phyloP scores from a whole-genome alignment of 2,797 vertebrate species.

The Rhabdophis nuchalis region DNA sequence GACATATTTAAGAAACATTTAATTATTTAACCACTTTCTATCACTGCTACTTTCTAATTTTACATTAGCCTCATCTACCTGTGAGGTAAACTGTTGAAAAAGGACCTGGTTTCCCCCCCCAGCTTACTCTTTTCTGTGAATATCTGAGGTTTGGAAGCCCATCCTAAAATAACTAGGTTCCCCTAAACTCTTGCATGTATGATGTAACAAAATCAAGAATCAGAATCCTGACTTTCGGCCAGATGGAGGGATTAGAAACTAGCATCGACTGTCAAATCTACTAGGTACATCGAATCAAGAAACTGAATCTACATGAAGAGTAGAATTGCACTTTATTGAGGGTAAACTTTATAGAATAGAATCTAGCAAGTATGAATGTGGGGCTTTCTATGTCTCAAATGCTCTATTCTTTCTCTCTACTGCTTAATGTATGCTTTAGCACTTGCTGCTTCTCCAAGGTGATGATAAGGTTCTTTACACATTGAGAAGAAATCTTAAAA shows the following conservation, averaged over 20 bases:
- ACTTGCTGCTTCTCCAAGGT: background rate
- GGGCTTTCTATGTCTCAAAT: background rate
- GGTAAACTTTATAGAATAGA: background rate
- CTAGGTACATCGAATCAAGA: background rate
- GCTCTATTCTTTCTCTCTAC: background rate
- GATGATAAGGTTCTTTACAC: background rate
- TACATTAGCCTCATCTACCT: background rate
- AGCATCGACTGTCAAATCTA: background rate
- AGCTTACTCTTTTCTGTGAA: background rate
- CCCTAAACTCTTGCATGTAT: background rate
- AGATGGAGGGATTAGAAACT: background rate
- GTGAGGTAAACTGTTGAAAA: background rate
- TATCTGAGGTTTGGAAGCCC: background rate
- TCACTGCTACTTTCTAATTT: background rate
- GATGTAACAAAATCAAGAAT: background rate
- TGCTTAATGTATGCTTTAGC: background rate
- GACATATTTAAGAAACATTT: background rate
- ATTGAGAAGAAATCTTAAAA: background rate
- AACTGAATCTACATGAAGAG: background rate
- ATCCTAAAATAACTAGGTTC: background rate
- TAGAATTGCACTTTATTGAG: background rate
- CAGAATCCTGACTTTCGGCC: background rate
- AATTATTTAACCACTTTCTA: background rate
- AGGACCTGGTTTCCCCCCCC: background rate
- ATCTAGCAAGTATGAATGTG: background rate